phyloP scores from a whole-genome alignment of 1,140 invertebrate species.

The Chlorops oryzae region DNA sequence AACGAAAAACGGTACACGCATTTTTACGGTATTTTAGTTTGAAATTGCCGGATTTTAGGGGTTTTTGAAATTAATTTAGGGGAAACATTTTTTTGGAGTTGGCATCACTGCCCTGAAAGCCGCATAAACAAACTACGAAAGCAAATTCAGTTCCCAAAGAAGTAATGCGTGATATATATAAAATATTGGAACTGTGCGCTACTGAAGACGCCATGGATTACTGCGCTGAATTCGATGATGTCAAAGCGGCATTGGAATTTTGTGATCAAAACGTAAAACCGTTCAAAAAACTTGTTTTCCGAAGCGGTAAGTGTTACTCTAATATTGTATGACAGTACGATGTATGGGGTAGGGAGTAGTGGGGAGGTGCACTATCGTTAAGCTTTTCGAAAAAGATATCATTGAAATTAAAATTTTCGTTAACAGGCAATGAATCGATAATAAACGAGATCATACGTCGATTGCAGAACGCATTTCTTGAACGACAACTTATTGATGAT shows the following conservation, averaged over 20 bases:
- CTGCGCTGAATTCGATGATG: slow-evolving; percentile 18
- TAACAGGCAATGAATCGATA: slow-evolving; percentile 21
- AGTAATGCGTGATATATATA: slow-evolving; percentile 18
- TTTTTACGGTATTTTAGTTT: too few species aligned
- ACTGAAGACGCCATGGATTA: slow-evolving; percentile 20
- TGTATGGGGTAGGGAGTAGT: too few species aligned
- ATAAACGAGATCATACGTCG: slow-evolving; percentile 12
- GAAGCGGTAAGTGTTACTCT: slow-evolving; percentile 14
- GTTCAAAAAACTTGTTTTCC: slow-evolving; percentile 17
- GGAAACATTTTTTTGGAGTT: too few species aligned
- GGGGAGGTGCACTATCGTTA: too few species aligned
- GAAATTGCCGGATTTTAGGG: too few species aligned
- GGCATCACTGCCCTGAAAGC: too few species aligned
- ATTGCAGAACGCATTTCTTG: slow-evolving; percentile 13
- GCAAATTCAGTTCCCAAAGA: too few species aligned
- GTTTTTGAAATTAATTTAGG: too few species aligned
- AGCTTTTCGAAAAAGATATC: too few species aligned
- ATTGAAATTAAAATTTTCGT: background rate
- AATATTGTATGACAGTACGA: too few species aligned
- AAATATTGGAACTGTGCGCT: slow-evolving; percentile 11
- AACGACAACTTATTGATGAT: slow-evolving; percentile 14
- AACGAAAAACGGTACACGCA: too few species aligned
- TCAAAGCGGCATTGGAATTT: slow-evolving; percentile 17
- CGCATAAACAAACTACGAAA: too few species aligned
- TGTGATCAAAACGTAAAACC: slow-evolving; percentile 18